These are phyloP conservation scores for Cydia fagiglandana DNA, from an alignment of 1,140 invertebrate species.

Conservation along the genomic window DNA sequence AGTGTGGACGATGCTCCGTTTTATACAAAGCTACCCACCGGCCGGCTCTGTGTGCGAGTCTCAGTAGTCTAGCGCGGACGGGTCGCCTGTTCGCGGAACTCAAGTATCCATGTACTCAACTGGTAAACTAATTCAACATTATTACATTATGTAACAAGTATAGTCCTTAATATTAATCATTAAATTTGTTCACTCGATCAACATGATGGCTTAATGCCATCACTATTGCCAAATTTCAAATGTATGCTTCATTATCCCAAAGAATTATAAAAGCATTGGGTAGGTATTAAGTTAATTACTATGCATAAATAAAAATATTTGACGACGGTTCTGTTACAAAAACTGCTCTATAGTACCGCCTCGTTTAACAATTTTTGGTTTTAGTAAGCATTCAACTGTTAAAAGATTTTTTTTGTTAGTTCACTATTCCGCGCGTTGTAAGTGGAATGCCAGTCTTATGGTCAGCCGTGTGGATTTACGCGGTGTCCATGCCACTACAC, in stretches of 20 bases:
- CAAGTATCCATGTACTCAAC: constrained; percentile 29
- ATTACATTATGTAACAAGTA: constrained; percentile 23
- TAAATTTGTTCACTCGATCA: constrained; percentile 43
- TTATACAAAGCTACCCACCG: constrained; percentile 30
- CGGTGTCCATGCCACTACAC: background rate
- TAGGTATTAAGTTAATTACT: constrained; percentile 48
- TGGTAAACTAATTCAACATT: constrained; percentile 22
- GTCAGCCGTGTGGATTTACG: background rate
- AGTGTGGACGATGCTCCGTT: background rate
- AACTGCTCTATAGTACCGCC: background rate
- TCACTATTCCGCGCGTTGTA: background rate
- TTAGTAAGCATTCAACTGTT: background rate
- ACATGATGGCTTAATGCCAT: constrained; percentile 48
- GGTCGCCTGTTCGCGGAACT: background rate
- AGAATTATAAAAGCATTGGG: constrained; percentile 61
- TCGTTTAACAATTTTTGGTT: constrained; percentile 23
- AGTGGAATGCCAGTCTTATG: background rate
- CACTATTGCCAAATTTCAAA: constrained; percentile 61
- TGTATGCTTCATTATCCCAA: constrained; percentile 66
- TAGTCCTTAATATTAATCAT: constrained; percentile 28
- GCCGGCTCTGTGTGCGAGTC: constrained; percentile 13
- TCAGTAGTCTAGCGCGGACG: constrained; percentile 24
- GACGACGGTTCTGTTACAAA: constrained; percentile 34
- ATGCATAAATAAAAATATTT: constrained; percentile 42
- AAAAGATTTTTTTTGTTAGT: background rate